Evolutionary conservation across 2,888 invertebrate genomes (phyloP).

Genomic region (Conchocele bisecta): DNA sequence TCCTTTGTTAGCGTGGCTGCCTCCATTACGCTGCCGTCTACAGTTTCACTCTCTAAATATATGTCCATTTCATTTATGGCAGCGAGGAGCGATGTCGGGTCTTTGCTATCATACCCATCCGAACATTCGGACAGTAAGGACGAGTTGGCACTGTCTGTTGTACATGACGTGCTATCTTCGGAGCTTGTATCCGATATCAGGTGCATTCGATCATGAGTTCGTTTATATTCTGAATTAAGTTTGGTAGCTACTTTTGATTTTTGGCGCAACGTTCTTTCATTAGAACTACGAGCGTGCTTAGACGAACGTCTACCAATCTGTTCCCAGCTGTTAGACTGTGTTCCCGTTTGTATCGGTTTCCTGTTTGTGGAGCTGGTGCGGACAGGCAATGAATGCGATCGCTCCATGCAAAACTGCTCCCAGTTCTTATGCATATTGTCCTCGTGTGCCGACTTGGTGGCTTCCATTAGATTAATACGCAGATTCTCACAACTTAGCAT

Average conservation of each 20-base stretch:
- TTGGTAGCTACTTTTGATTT: no score
- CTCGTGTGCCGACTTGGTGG: conserved; percentile 8
- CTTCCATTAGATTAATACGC: no score
- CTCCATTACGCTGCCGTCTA: conserved; percentile 23
- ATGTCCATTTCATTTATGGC: conserved; percentile 31
- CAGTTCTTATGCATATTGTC: conserved; percentile 47
- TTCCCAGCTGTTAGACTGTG: conserved; percentile 55
- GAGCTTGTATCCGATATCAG: conserved; percentile 52
- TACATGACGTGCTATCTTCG: conserved; percentile 30
- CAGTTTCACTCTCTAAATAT: conserved; percentile 10
- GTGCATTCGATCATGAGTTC: conserved; percentile 38
- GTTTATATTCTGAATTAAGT: no score
- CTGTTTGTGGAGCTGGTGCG: conserved; percentile 14
- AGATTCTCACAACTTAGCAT: no score
- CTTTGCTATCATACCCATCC: conserved; percentile 36
- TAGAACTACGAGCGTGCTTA: no score
- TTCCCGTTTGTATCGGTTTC: conserved; percentile 17
- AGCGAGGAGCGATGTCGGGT: conserved; percentile 15
- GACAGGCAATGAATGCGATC: conserved; percentile 49
- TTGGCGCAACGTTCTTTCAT: no score
- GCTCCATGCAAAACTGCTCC: conserved; percentile 47
- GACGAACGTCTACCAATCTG: conserved; percentile 47
- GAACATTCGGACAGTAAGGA: conserved; percentile 33
- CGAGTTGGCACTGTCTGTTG: conserved; percentile 20
- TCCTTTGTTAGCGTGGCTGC: conserved; percentile 19